Evolutionary conservation across 1,140 invertebrate species (phyloP), one percentile per base, ranked within the genome.

Genomic region (Hylyphantes graminicola): DNA sequence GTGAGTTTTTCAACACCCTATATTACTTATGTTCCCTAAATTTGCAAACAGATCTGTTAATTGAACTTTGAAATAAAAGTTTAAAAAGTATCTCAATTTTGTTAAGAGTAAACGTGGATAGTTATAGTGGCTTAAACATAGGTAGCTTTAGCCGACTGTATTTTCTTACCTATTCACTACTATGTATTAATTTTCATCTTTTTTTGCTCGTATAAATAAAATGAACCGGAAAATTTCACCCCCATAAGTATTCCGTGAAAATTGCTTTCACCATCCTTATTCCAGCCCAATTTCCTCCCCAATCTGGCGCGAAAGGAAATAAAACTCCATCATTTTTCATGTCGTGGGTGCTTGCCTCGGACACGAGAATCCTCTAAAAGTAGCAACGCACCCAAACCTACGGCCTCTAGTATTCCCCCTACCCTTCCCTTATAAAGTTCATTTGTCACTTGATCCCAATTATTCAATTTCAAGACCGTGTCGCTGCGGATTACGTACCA

Each of bases 381-480:
- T 35, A 35, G 35, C 35, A 35, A 11, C 35, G 64, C 35, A 35
- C 35, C 35, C 35, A 35, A 35, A 35, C 35, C 35, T 35, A 35
- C 17, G 67, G 77, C 77, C 77, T 70, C 77, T 68, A 50, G 48
- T 48, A 17, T 21, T 51, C 15, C 65, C 55, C n/a, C n/a, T n/a
- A n/a, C n/a, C n/a, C 79, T 68, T 21, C 53, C 51, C 50, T 15
- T 13, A 35, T 48, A 15, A 9, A 7, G 0, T 4, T 19, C 68
- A 54, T 81, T 81, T 73, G 67, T 68, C 79, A 81, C 79, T 81
- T 81, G 67, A 81, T 53, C 21, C 57, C 79, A 81, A 81, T 81
- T 81, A 81, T 81, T 81, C 68, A 73, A 81, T 81, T 63, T 48
- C 65, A 35, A n/a, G 48, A 63, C 79, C 67, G 67, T 73, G 79